Percentiles rank a stretch among this genome's conserved stretches.
These are phyloP conservation scores for Venusia cambrica DNA, from an alignment of 2,888 invertebrate genomes.

Conservation along the genomic window DNA sequence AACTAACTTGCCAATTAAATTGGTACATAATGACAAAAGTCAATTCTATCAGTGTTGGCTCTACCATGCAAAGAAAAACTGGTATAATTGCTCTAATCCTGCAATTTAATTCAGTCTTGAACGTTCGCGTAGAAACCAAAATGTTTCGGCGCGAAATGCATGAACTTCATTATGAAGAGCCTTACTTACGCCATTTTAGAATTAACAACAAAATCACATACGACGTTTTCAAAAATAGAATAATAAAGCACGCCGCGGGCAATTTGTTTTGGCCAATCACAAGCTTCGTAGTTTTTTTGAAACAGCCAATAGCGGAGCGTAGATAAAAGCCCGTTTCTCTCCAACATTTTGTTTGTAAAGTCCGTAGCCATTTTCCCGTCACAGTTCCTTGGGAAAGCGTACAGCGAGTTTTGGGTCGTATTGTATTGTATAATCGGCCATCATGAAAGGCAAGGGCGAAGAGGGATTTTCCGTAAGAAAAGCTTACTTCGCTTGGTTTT, in stretches of 20 bases:
- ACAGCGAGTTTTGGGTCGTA: slow-evolving; percentile 62
- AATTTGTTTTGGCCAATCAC: slow-evolving; percentile 82
- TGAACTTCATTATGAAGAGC: slow-evolving; percentile 22
- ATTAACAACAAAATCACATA: slow-evolving; percentile 38
- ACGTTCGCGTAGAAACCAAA: slow-evolving; percentile 31
- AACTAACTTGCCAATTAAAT: too few species aligned
- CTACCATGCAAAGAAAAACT: slow-evolving; percentile 46
- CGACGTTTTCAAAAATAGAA: slow-evolving; percentile 54
- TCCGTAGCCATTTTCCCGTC: slow-evolving; percentile 51
- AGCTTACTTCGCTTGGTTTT: slow-evolving; percentile 64
- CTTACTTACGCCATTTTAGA: slow-evolving; percentile 41
- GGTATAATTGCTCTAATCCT: slow-evolving; percentile 62
- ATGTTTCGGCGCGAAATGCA: slow-evolving; percentile 32
- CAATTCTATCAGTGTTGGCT: slow-evolving; percentile 32
- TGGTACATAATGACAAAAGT: slow-evolving; percentile 14
- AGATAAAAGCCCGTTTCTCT: slow-evolving; percentile 69
- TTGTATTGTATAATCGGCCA: slow-evolving; percentile 80
- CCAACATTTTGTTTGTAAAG: slow-evolving; percentile 48
- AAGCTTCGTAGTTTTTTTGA: slow-evolving; percentile 67
- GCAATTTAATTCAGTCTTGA: slow-evolving; percentile 48
- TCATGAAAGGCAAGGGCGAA: slow-evolving; percentile 75
- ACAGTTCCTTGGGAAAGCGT: slow-evolving; percentile 46
- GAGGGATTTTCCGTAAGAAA: slow-evolving; percentile 58
- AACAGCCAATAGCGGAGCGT: slow-evolving; percentile 75
- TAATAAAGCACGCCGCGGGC: slow-evolving; percentile 71